A percentile compares a stretch with the other conserved stretches of the same genome.
Evolutionary conservation across 2,797 vertebrate genomes (phyloP).

Genomic region (Oceanodroma leucorhoa): DNA sequence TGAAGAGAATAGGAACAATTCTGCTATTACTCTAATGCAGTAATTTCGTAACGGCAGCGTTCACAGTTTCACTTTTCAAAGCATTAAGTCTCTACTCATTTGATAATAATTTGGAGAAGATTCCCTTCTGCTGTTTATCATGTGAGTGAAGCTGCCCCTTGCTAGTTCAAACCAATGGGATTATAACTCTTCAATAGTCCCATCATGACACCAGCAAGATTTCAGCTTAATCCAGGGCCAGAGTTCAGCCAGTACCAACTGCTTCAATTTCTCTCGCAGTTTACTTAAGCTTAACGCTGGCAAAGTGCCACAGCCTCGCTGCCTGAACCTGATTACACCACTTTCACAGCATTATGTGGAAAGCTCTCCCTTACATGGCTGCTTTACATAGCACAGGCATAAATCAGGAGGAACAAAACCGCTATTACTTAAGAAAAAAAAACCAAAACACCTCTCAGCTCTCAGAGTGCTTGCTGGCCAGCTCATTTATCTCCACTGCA

Average conservation of each 20-base stretch:
- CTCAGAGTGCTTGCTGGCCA: not conserved
- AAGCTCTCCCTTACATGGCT: not conserved
- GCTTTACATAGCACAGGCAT: not conserved
- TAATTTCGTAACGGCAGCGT: conserved; percentile 43
- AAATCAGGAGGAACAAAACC: not conserved
- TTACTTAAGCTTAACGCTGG: conserved; percentile 45
- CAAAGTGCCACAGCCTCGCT: not conserved
- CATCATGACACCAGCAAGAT: conserved; percentile 35
- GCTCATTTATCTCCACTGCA: not conserved
- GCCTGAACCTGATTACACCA: not conserved
- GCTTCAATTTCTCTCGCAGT: conserved; percentile 54
- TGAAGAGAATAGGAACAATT: conserved; percentile 23
- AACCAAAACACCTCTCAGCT: no score
- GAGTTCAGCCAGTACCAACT: conserved; percentile 42
- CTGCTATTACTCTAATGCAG: not conserved
- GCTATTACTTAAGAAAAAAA: not conserved
- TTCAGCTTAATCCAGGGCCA: conserved; percentile 53
- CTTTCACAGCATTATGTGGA: not conserved
- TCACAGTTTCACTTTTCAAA: conserved; percentile 35
- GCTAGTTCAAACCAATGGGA: conserved; percentile 29
- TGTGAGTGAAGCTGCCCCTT: not conserved
- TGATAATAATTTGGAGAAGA: conserved; percentile 47
- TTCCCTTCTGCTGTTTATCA: conserved; percentile 18
- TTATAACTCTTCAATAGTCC: conserved; percentile 23
- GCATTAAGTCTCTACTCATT: conserved; percentile 38